phyloP scores from a whole-genome alignment of 2,888 invertebrate species.

The Ormia ochracea region DNA sequence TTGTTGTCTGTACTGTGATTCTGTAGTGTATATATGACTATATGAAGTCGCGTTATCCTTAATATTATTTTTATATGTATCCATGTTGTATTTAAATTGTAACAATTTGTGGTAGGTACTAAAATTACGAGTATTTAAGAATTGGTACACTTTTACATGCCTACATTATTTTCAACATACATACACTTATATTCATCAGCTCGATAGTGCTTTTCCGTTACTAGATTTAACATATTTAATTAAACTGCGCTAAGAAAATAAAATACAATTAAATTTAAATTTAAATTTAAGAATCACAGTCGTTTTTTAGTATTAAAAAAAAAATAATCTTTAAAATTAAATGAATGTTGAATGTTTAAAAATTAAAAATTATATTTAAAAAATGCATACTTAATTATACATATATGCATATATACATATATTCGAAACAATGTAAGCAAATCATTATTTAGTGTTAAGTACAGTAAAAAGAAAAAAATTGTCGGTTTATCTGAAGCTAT shows the following conservation, averaged over 20 bases:
- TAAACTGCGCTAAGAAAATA: neutral
- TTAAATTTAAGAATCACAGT: neutral
- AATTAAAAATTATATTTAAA: neutral
- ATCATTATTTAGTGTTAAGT: conserved; percentile 47
- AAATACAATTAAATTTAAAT: too few species aligned
- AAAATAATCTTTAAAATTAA: conserved; percentile 19
- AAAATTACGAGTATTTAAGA: too few species aligned
- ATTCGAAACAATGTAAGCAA: conserved; percentile 21
- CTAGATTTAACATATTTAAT: neutral
- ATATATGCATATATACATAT: conserved; percentile 8
- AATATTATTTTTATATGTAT: too few species aligned
- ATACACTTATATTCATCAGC: neutral
- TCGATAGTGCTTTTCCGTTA: neutral
- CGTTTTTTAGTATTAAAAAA: conserved; percentile 14
- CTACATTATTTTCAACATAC: too few species aligned
- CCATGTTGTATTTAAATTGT: too few species aligned
- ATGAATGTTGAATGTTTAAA: conserved; percentile 58
- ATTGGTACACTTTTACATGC: too few species aligned
- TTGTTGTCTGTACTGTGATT: conserved; percentile 28
- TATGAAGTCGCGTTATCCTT: too few species aligned
- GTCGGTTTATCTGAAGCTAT: neutral
- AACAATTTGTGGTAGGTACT: too few species aligned
- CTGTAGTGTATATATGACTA: neutral
- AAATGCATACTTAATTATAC: neutral
- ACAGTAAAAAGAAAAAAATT: conserved; percentile 11